Base-by-base conservation (phyloP, 2,113 vertebrate species). In the Scomber scombrus region DNA sequence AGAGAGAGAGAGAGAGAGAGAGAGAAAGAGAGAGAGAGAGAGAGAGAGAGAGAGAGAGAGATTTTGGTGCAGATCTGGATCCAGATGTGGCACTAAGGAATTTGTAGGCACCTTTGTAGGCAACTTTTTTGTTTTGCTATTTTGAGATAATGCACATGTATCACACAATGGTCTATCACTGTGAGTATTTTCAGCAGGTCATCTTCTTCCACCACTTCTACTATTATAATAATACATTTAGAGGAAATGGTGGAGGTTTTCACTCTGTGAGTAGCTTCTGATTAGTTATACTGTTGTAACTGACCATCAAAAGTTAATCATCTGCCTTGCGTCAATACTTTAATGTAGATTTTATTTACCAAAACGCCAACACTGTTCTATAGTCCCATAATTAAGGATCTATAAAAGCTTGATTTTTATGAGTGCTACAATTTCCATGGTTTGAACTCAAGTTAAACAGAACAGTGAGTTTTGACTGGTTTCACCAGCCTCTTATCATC, bases 391-490 rank as follows among this genome's bases (percentile, higher is more conserved):
- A 70, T 60, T 10, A 57, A 67, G 54, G 46, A 78, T 23, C 54
- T 55, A 12, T 62, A 29, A 29, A 13, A 8, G 5, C 23, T 15
- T 50, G 29, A 14, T 13, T 54, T 68, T n/a, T 16, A 5, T 16
- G 47, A 34, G 68, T 50, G 8, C 63, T 50, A 21, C 23, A 11
- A 47, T 71, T 52, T 60, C 21, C n/a, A 2, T 14, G 11, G 10
- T 54, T 68, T 83, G 40, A 81, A 78, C 18, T 55, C 26, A 75
- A 61, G n/a, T 83, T 71, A 82, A 84, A 71, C 67, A 64, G 75
- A 82, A 74, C 63, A 60, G 45, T 75, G 73, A 61, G 56, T 58
- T 70, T 76, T 85, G 74, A 70, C 40, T 74, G 64, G 45, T 47
- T 71, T 13, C 34, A 45, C 66, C 49, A 51, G 54, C 19, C 47